Base-by-base conservation (phyloP, 2,888 invertebrate species). In the Drosophila suboccidentalis region DNA sequence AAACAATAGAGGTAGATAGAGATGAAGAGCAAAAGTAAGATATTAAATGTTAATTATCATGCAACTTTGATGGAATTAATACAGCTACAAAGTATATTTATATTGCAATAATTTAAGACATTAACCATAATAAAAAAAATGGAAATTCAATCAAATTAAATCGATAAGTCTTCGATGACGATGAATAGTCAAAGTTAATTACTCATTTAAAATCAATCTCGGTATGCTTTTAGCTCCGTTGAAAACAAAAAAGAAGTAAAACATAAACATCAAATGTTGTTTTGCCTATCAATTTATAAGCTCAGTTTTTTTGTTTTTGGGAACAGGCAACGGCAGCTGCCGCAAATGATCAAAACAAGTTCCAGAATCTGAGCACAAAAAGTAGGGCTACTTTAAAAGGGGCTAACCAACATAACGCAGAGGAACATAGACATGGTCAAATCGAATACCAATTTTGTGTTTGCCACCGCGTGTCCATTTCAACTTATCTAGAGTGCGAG, bases 301-400 rank as follows among this genome's bases (percentile, higher is more conserved):
- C 73, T 85, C 71, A 70, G 44, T 34, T 50, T 9, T 9, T 59
- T 22, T 34, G 26, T 32, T 59, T 55, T 73, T 53, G 34, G 57
- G 9, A 15, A 32, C 64, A 63, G 46, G 59, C 41, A 54, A 67
- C 72, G 68, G 71, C 81, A 75, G 82, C 85, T 67, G 80, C 71
- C 70, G 76, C 71, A 74, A 72, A 80, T 65, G 78, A 78, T 73
- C 71, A 58, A 86, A 86, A 75, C 81, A 72, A 81, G 84, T 76
- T 76, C 67, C 44, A 51, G 62, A 55, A 54, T 70, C 55, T n/a
- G 36, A 54, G 32, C 3, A 13, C 9, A 17, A 57, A 63, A 77
- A 46, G 55, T 76, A 62, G 76, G 77, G 72, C 77, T 72, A 73
- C 75, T 71, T 66, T 64, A 66, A 73, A 66, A 44, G 61, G 60